Base-by-base conservation (phyloP, 2,888 invertebrate species). In the Pyrochroa serraticornis region DNA sequence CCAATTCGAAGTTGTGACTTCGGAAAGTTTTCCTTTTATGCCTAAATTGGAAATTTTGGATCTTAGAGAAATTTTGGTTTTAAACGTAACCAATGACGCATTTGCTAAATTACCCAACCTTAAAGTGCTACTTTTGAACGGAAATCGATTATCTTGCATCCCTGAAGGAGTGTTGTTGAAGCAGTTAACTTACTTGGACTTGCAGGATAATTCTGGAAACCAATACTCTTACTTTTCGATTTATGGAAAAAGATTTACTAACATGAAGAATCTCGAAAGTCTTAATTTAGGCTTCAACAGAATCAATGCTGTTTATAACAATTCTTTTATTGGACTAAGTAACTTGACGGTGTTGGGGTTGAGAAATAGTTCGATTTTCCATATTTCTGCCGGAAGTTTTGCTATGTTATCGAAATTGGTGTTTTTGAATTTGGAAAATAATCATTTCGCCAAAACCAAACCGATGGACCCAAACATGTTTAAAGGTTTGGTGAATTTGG, bases 1-100 rank as follows among this genome's bases (percentile, higher is more conserved):
- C 68, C 84, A 84, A 64, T 85, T 86, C 66, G 84, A 85, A 75
- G 71, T 80, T 1, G 79, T 87, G 6, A 68, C 70, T 7, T 77
- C 81, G 7, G 76, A 81, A n/a, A 73, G 77, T 2, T 86, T 87
- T 69, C 85, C 85, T 1, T 53, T 49, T 2, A 86, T 86, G 85
- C 74, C 78, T 0, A 82, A 83, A 57, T 75, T 88, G 48, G 78
- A 82, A 67, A 64, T 81, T 0, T 67, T 88, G 37, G 85, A 87
- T 72, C 75, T 88, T 38, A 79, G 82, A 48, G 81, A 81, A 68
- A 82, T 84, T 1, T 75, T 81, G 1, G 79, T 82, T 8, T 78
- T 82, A 34, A 75, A 74, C 10, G 78, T 87, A 35, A 80, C 80
- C 0, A 67, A 79, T 1, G 75, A 82, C 41, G 80, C 84, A 0